Conservation (phyloP, 2,888 invertebrate species). For the Yponomeuta cagnagella region DNA sequence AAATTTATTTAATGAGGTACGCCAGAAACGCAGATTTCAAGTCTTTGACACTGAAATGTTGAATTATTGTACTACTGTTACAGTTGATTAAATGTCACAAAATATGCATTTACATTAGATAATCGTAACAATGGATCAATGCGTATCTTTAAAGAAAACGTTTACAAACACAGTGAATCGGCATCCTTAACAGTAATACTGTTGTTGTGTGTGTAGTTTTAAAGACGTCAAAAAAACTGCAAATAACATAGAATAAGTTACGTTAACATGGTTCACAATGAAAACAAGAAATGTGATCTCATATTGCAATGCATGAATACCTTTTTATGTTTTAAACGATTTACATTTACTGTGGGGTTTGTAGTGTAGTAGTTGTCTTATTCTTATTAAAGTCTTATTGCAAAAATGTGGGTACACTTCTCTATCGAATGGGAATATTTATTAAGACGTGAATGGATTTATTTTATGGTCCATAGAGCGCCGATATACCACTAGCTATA, state of each 20-base stretch:
- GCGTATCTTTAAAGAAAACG: not conserved
- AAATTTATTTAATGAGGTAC: too few relatives aligned
- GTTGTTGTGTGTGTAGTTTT: not conserved
- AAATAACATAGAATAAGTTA: not conserved
- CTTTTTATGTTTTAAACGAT: too few relatives aligned
- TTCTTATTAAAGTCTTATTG: too few relatives aligned
- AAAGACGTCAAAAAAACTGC: not conserved
- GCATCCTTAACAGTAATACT: not conserved
- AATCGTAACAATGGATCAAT: not conserved
- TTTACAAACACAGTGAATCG: not conserved
- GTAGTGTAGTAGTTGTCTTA: too few relatives aligned
- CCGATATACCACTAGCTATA: too few relatives aligned
- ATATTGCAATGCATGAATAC: not conserved
- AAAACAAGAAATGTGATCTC: not conserved
- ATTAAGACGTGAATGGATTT: not conserved
- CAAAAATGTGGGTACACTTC: not conserved
- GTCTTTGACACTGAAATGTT: too few relatives aligned
- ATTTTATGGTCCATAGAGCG: too few relatives aligned
- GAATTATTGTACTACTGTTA: too few relatives aligned
- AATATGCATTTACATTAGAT: too few relatives aligned
- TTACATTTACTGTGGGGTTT: too few relatives aligned
- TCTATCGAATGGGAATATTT: not conserved
- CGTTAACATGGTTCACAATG: not conserved
- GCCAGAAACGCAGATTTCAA: too few relatives aligned
- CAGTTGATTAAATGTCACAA: too few relatives aligned